Evolutionary conservation across 1,140 invertebrate genomes (phyloP).

Genomic region (Carcinoscorpius rotundicauda): DNA sequence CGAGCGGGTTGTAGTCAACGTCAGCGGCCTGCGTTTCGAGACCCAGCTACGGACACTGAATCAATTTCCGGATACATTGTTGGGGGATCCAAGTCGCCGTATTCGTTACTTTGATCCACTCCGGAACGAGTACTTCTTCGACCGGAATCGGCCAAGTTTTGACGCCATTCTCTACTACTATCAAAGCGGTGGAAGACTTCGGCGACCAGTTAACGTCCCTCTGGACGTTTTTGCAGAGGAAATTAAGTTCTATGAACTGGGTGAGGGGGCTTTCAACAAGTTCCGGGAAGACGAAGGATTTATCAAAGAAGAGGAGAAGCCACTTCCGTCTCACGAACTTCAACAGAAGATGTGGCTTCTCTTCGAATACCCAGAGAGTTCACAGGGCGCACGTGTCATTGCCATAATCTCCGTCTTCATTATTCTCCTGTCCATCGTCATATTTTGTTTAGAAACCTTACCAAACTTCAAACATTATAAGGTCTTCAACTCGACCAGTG

Average conservation of each 20-base stretch:
- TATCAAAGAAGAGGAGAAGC: conserved; percentile 72
- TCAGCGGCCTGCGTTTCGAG: conserved; percentile 96
- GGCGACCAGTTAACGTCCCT: conserved; percentile 94
- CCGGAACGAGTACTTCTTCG: conserved; percentile 99
- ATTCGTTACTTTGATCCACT: conserved; percentile 84
- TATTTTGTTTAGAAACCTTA: conserved; percentile 98
- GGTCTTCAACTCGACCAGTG: conserved; percentile 86
- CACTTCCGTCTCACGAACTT: conserved; percentile 87
- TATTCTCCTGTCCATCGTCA: conserved; percentile 96
- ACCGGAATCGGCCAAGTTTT: conserved; percentile 94
- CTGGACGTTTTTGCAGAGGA: conserved; percentile 96
- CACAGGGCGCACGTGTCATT: conserved; percentile 91
- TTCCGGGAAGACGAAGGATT: conserved; percentile 53
- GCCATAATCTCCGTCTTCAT: conserved; percentile 99
- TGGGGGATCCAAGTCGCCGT: conserved; percentile 46
- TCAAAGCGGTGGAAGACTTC: conserved; percentile 90
- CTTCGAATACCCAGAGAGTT: conserved; percentile 99
- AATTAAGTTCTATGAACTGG: conserved; percentile 98
- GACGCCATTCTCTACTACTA: conserved; percentile 99
- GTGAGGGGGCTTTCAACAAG: conserved; percentile 93
- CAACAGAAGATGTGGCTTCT: conserved; percentile 89
- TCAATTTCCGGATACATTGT: conserved; percentile 96
- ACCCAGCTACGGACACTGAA: conserved; percentile 95
- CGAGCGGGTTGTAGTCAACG: conserved; percentile 95
- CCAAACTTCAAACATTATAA: conserved; percentile 99